Base-by-base conservation (phyloP, 2,797 vertebrate species). In the Melanogrammus aeglefinus region DNA sequence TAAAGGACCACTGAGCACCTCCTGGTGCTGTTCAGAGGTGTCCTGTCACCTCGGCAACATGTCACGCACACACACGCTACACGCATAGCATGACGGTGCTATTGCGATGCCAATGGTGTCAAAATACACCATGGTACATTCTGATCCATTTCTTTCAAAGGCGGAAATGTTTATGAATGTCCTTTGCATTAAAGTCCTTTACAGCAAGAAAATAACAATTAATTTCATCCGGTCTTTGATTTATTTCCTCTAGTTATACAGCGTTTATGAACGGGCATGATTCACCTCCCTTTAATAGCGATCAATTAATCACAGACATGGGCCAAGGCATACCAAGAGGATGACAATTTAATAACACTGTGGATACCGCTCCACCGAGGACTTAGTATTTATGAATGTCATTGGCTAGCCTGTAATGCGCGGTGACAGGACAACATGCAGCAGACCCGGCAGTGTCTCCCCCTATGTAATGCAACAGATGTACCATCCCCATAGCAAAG, bases 341-440 rank as follows among this genome's bases (percentile, higher is more conserved):
- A 94, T 91, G 88, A 88, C 89, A 90, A 93, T 92, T 91, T 94
- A 94, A 94, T 93, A 94, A 94, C 80, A 36, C 41, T 29, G 33
- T 81, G 83, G 91, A 90, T 89, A 90, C 88, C 87, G 88, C 83
- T 24, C 47, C 63, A 81, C 78, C 90, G 88, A 94, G 93, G 93
- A 92, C 85, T 85, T 85, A 85, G 91, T 91, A 92, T 94, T 93
- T 94, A 89, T 93, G 92, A 93, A 92, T 91, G 91, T 94, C 91
- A 91, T 44, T 78, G 85, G 87, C 81, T 79, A 51, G 81, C 84
- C 86, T 81, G 75, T 92, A 93, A 94, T 92, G 86, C 88, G 86
- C 88, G 85, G 79, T 90, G 92, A 94, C 92, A 91, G 87, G 86
- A 76, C 91, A 92, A 91, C 90, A 91, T 87, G 83, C 13, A 79